Evolutionary conservation across 2,113 vertebrate genomes (phyloP).

Genomic region (Sorex fumeus): DNA sequence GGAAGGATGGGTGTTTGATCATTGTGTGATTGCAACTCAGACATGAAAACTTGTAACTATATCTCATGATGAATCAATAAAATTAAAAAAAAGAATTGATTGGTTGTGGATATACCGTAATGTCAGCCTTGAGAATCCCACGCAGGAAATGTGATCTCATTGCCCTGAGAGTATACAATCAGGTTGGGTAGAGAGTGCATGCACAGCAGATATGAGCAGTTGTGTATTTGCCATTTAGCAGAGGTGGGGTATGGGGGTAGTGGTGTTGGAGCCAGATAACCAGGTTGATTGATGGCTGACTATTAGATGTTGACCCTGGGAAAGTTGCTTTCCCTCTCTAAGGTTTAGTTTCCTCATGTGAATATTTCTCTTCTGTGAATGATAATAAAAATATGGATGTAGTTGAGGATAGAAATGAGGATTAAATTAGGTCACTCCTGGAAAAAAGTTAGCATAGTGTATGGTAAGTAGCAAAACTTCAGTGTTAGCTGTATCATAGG

Average conservation of each 20-base stretch:
- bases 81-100: slow-evolving; percentile 60
- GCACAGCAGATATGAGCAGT: not conserved
- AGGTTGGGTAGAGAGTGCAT: not conserved
- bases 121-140: not conserved
- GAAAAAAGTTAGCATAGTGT: slow-evolving; percentile 34
- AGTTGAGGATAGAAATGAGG: not conserved
- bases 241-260: not conserved
- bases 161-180: slow-evolving; percentile 7
- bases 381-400: slow-evolving; percentile 53
- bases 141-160: slow-evolving; percentile 48
- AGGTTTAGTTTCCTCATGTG: slow-evolving; percentile 66
- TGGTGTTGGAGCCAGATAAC: not conserved
- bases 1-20: too few species aligned
- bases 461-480: slow-evolving; percentile 52
- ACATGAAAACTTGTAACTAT: too few species aligned
- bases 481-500: slow-evolving; percentile 34
- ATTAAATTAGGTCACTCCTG: slow-evolving; percentile 61
- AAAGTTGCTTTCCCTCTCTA: slow-evolving; percentile 54
- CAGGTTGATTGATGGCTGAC: slow-evolving; percentile 21
- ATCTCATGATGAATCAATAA: too few species aligned
- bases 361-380: slow-evolving; percentile 69
- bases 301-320: not conserved
- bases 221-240: slow-evolving; percentile 28
- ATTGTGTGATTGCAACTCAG: too few species aligned
- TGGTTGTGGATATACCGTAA: slow-evolving; percentile 11